Percentiles rank a stretch among this genome's conserved stretches.
These are phyloP conservation scores for Leucopsar rothschildi DNA, from an alignment of 2,113 vertebrate genomes.

Conservation along the genomic window DNA sequence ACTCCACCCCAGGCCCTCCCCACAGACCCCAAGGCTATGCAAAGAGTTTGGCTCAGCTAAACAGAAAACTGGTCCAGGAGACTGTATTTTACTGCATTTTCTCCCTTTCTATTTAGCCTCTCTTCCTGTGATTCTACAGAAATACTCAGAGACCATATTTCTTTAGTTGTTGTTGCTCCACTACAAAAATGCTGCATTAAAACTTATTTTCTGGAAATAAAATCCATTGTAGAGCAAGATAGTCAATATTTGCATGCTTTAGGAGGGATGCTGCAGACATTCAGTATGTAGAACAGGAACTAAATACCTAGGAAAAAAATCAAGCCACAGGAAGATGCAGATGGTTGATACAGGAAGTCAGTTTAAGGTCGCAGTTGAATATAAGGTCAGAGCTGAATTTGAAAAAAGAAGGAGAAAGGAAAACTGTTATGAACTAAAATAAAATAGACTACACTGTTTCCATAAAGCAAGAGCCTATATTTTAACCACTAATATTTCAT, in stretches of 20 bases:
- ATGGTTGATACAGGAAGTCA: neutral
- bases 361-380: neutral
- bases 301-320: neutral
- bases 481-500: neutral
- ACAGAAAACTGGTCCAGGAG: neutral
- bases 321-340: neutral
- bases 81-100: neutral
- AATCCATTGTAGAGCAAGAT: neutral
- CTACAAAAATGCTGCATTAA: neutral
- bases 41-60: neutral
- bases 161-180: neutral
- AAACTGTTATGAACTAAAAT: neutral
- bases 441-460: neutral
- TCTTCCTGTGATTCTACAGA: neutral
- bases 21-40: neutral
- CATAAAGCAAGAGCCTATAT: neutral
- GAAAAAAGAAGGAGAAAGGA: neutral
- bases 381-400: neutral
- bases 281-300: neutral
- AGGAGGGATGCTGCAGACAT: neutral
- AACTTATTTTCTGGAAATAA: neutral
- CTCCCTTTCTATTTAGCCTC: neutral
- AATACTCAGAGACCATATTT: neutral
- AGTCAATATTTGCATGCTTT: neutral
- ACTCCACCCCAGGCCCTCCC: rapidly evolving